Evolutionary conservation across 2,113 vertebrate species (phyloP).

Genomic region (Neomonachus schauinslandi): DNA sequence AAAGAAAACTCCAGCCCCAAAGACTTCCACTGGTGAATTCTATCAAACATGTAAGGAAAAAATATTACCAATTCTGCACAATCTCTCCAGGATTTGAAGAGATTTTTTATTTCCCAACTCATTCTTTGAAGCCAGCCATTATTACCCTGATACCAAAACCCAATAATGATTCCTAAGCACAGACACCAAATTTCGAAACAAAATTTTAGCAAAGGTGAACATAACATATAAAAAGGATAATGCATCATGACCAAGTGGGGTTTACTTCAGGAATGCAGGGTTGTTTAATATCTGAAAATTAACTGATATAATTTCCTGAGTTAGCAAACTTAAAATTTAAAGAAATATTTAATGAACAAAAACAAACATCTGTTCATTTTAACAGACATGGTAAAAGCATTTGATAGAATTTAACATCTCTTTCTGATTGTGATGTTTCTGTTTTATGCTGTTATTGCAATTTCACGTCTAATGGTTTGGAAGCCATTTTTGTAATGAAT

Average conservation of each 20-base stretch:
- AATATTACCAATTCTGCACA: not conserved
- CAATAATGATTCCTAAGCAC: not conserved
- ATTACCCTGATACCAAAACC: not conserved
- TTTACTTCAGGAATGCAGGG: not conserved
- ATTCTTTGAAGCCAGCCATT: not conserved
- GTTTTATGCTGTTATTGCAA: slow-evolving; percentile 99
- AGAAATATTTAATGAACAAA: not conserved
- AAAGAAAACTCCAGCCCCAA: not conserved
- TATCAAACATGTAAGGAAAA: not conserved
- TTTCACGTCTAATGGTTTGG: slow-evolving; percentile 96
- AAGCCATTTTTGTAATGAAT: slow-evolving; percentile 99
- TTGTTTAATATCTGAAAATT: not conserved
- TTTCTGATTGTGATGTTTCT: slow-evolving; percentile 96
- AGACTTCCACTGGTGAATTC: not conserved
- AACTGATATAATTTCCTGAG: not conserved
- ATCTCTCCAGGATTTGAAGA: not conserved
- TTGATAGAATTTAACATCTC: not conserved
- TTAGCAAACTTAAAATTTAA: not conserved
- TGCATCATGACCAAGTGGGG: not conserved
- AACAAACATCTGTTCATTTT: not conserved
- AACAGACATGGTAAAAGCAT: not conserved
- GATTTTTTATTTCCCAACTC: not conserved
- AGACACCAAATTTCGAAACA: not conserved
- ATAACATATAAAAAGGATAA: not conserved
- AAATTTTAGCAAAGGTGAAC: not conserved